Evolutionary conservation across 64 coral and sea anemone genomes (phyloP), one percentile per base, ranked within the genome.

Genomic region (Trachythela sp.): DNA sequence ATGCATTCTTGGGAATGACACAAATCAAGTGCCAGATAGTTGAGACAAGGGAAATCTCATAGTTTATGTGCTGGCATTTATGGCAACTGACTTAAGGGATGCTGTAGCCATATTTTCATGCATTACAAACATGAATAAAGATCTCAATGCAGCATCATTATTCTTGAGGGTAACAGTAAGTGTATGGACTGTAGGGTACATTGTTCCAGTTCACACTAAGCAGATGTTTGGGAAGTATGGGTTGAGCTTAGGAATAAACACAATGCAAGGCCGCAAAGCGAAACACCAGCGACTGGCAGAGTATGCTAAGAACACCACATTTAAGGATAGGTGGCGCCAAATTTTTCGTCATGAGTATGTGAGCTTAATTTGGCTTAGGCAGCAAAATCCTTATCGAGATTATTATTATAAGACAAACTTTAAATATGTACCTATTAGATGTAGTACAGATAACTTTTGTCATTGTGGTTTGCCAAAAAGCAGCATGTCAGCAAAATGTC

Each of bases 161-260:
- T 84, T 90, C 52, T n/a, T 90, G 30, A 91, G 84, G 31, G 89
- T 86, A 39, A 91, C 83, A 14, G 77, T 54, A 1, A 91, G 45
- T 64, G 89, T 91, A 38, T 91, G 89, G 89, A 86, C 84, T 67
- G 17, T 91, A 84, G 89, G 89, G 11, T 91, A 91, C 30, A 38
- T 7, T 31, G 84, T 91, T 72, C 89, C 89, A 84, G 83, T 91
- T 9, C 84, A 91, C 42, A 45, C 84, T 2, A 85, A 91, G 68
- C 24, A 91, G 43, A 29, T 91, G 10, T 41, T 85, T 86, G 20
- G 70, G 15, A 37, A 85, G 5, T 85, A 84, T 60, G 51, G 39
- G 9, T 70, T 85, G 54, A 39, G 89, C 32, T 86, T 91, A 39
- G 84, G 89, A 27, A 30, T 91, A 64, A 91, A 91, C 83, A 90